Conservation (phyloP, 1,140 invertebrate species). For the Ceratosolen solmsi region DNA sequence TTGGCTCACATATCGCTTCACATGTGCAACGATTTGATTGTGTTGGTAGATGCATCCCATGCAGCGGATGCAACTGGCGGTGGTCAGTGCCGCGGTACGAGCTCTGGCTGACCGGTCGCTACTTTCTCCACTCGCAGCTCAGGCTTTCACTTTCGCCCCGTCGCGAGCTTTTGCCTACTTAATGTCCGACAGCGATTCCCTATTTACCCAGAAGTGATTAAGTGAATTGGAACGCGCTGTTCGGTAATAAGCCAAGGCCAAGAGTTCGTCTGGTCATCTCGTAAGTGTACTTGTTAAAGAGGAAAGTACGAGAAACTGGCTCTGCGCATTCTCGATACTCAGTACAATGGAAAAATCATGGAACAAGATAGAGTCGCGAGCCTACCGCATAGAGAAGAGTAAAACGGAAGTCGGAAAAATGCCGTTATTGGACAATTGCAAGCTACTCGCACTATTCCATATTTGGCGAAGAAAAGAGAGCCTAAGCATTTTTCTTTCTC, state of each 20-base stretch:
- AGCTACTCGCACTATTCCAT: not conserved
- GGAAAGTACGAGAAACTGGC: too few species aligned
- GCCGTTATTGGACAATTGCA: not conserved
- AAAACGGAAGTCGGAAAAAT: not conserved
- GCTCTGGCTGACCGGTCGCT: conserved; percentile 65
- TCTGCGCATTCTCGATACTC: too few species aligned
- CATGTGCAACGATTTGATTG: conserved; percentile 61
- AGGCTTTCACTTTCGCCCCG: not conserved
- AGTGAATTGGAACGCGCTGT: too few species aligned
- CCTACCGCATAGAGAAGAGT: too few species aligned
- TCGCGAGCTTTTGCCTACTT: too few species aligned
- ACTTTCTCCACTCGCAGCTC: conserved; percentile 42
- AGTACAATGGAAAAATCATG: too few species aligned
- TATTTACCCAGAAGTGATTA: too few species aligned
- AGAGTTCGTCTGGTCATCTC: too few species aligned
- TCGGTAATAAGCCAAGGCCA: too few species aligned
- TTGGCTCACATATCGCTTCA: conserved; percentile 61
- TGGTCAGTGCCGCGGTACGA: conserved; percentile 69
- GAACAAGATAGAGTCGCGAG: too few species aligned
- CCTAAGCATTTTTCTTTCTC: not conserved
- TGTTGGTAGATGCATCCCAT: conserved; percentile 71
- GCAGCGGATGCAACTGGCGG: conserved; percentile 68
- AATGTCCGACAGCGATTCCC: too few species aligned
- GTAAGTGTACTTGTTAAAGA: too few species aligned
- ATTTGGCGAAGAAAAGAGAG: not conserved